These are phyloP conservation scores for Protonibea diacanthus DNA, from an alignment of 2,797 vertebrate species.

Conservation along the genomic window DNA sequence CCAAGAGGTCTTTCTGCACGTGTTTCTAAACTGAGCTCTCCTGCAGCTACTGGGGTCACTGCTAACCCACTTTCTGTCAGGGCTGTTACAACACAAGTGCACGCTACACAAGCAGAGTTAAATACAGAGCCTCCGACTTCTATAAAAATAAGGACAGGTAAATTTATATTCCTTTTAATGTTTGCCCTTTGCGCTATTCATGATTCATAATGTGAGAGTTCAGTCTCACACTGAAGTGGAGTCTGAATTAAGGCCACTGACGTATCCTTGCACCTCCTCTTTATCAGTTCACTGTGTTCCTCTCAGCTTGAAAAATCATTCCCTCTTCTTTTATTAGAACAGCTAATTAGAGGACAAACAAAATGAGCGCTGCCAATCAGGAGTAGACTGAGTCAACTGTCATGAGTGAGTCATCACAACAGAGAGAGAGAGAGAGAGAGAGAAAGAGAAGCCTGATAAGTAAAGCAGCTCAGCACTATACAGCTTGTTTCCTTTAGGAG, in stretches of 20 bases:
- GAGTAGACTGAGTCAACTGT: constrained; percentile 9
- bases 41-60: constrained; percentile 20
- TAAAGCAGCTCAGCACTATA: constrained; percentile 27
- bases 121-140: not conserved
- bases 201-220: constrained; percentile 7
- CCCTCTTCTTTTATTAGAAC: constrained; percentile 21
- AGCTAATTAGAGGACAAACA: constrained; percentile 49
- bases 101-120: not conserved
- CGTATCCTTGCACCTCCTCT: not conserved
- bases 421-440: not conserved
- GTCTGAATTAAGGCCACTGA: constrained; percentile 7
- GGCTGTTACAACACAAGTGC: not conserved
- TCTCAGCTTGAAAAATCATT: constrained; percentile 19
- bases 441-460: constrained; percentile 8
- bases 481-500: constrained; percentile 15
- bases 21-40: constrained; percentile 45
- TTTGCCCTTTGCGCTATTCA: not conserved
- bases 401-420: constrained; percentile 34
- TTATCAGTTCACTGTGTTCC: constrained; percentile 6
- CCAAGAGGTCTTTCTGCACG: constrained; percentile 9
- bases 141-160: not conserved
- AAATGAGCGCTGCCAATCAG: constrained; percentile 33
- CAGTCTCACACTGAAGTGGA: not conserved
- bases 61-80: constrained; percentile 39
- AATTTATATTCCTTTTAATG: not conserved